Evolutionary conservation across 2,797 vertebrate genomes (phyloP).

Genomic region (Tenualosa thibaudeaui): DNA sequence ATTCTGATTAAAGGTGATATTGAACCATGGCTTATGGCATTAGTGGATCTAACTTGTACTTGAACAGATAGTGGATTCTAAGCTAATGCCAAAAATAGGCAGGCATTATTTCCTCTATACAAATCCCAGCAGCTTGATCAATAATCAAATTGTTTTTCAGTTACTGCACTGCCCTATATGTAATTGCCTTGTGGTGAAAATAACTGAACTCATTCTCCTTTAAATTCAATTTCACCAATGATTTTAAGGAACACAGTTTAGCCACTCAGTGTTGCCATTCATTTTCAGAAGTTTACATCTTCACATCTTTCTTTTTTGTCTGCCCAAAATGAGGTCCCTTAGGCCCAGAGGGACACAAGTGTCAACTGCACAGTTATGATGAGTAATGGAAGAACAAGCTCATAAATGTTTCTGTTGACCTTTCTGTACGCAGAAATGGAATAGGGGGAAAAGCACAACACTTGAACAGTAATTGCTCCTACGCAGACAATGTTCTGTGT

Average conservation of each 20-base stretch:
- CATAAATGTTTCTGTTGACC: constrained; percentile 70
- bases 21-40: no score
- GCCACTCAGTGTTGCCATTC: constrained; percentile 1
- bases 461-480: constrained; percentile 64
- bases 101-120: neutral
- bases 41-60: neutral
- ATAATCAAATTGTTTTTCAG: neutral
- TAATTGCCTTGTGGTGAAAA: neutral
- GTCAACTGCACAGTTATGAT: constrained; percentile 72
- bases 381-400: constrained; percentile 68
- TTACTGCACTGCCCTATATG: neutral
- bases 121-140: neutral
- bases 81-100: neutral
- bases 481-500: constrained; percentile 55
- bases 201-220: neutral
- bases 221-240: neutral
- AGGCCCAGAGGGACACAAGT: constrained; percentile 55
- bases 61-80: neutral
- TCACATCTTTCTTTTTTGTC: constrained; percentile 64
- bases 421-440: constrained; percentile 63
- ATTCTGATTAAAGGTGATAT: no score
- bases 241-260: neutral
- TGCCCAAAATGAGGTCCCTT: constrained; percentile 53
- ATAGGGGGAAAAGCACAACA: constrained; percentile 47
- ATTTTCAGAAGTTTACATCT: constrained; percentile 31